Conservation (phyloP, 2,113 vertebrate species). For the Mustela nigripes region DNA sequence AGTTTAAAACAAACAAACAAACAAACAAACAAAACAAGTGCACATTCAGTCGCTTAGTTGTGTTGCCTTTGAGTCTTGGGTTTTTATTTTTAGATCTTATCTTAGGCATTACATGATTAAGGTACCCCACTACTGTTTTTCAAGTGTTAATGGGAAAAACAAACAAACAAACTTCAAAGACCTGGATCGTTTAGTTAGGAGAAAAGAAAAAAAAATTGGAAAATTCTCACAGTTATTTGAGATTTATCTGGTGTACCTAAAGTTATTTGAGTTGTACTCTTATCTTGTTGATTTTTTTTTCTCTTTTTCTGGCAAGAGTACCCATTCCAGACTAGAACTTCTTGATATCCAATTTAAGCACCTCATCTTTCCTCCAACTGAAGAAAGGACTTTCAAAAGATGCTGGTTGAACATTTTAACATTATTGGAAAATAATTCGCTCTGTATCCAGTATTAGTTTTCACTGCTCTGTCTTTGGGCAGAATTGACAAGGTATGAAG, state of each 20-base stretch:
- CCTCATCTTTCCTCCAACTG: background rate
- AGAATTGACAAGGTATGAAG: conserved; percentile 20
- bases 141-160: conserved; percentile 7
- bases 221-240: conserved; percentile 29
- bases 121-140: background rate
- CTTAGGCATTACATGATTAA: background rate
- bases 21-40: background rate
- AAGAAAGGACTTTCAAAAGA: background rate
- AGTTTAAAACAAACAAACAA: conserved; percentile 22
- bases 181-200: background rate
- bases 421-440: conserved; percentile 17
- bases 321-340: background rate
- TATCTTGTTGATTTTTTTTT: background rate
- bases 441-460: conserved; percentile 17
- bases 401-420: conserved; percentile 36
- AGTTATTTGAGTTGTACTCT: conserved; percentile 43
- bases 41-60: background rate
- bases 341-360: background rate
- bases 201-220: background rate
- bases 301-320: background rate
- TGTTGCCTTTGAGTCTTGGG: background rate
- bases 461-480: background rate
- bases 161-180: background rate
- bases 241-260: conserved; percentile 3
- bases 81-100: conserved; percentile 39